phyloP scores from a whole-genome alignment of 2,113 vertebrate species.

The Dipodomys stephensi region DNA sequence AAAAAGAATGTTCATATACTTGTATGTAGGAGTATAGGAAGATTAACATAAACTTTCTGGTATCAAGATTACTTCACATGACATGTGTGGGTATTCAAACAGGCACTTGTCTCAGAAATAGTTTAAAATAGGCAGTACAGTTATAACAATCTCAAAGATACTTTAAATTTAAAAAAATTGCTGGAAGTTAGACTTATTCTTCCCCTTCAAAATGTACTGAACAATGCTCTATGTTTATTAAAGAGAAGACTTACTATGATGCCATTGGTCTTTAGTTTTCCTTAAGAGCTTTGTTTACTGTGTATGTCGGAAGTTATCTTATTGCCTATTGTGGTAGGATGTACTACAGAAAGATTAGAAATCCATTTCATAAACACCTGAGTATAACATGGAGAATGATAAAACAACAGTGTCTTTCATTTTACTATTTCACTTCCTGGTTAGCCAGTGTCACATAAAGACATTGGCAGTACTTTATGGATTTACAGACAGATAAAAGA shows the following conservation, averaged over 20 bases:
- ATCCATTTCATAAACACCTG: background rate
- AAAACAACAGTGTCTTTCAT: background rate
- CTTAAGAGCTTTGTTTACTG: background rate
- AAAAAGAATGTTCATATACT: background rate
- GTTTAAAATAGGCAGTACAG: conserved; percentile 65
- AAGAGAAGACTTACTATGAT: background rate
- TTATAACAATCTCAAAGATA: background rate
- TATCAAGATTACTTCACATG: conserved; percentile 65
- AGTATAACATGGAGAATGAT: background rate
- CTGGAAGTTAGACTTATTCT: background rate
- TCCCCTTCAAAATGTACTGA: background rate
- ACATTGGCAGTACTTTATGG: background rate
- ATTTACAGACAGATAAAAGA: background rate
- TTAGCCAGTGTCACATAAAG: background rate
- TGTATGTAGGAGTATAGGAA: conserved; percentile 65
- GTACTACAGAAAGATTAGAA: background rate
- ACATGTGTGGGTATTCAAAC: conserved; percentile 67
- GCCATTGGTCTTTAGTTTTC: background rate
- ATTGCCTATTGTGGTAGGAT: background rate
- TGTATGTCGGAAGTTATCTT: background rate
- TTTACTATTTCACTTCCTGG: background rate
- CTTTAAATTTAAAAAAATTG: background rate
- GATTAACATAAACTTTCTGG: conserved; percentile 75
- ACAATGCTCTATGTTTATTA: background rate
- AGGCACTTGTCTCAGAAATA: conserved; percentile 69